phyloP scores from a whole-genome alignment of 1,140 invertebrate species.

The Frieseomelitta varia region DNA sequence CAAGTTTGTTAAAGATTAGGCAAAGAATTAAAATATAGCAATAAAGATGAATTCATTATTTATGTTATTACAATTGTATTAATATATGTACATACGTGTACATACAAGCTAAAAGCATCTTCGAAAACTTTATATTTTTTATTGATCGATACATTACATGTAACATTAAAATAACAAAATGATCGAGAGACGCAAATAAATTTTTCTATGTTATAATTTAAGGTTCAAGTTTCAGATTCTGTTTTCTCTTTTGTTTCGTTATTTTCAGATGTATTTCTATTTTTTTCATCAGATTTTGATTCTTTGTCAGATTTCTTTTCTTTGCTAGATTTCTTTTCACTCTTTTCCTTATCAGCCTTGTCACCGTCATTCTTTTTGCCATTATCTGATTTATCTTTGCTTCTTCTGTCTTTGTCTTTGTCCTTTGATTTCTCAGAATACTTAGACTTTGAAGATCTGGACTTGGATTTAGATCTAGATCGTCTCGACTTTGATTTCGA shows the following conservation, averaged over 20 bases:
- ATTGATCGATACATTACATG: slow-evolving; percentile 51
- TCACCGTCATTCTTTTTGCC: slow-evolving; percentile 77
- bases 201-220: slow-evolving; percentile 1
- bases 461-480: slow-evolving; percentile 79
- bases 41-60: neutral
- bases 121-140: slow-evolving; percentile 22
- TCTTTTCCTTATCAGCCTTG: slow-evolving; percentile 69
- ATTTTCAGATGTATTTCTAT: slow-evolving; percentile 72
- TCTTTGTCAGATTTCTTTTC: slow-evolving; percentile 76
- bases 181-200: slow-evolving; percentile 10
- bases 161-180: slow-evolving; percentile 49
- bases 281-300: slow-evolving; percentile 71
- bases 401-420: slow-evolving; percentile 77
- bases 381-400: slow-evolving; percentile 81
- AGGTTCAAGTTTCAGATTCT: slow-evolving; percentile 71
- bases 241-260: slow-evolving; percentile 78
- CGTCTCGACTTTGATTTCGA: slow-evolving; percentile 78
- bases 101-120: slow-evolving; percentile 14
- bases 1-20: neutral
- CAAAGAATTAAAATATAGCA: neutral
- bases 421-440: slow-evolving; percentile 81
- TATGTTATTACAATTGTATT: slow-evolving; percentile 10
- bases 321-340: slow-evolving; percentile 77
- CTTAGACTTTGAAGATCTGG: slow-evolving; percentile 78
- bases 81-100: slow-evolving; percentile 2